Conservation (phyloP, 1,140 invertebrate species). For the Asobara japonica region DNA sequence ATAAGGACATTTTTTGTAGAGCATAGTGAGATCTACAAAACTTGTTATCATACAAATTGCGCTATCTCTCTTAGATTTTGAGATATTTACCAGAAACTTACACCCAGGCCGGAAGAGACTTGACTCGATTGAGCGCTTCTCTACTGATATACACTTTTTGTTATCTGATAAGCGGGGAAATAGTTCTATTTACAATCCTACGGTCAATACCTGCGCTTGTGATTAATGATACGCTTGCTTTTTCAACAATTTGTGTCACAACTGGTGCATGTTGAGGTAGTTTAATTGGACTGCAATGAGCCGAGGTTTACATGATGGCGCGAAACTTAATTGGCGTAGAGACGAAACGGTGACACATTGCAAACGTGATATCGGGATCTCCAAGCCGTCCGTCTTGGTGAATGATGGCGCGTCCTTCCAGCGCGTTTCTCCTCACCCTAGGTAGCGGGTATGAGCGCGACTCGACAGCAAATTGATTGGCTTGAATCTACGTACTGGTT, state of each 20-base stretch:
- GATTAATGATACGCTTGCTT: background rate
- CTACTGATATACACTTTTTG: too few species aligned
- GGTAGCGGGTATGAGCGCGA: slow-evolving; percentile 7
- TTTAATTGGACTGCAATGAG: slow-evolving; percentile 6
- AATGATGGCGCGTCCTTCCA: slow-evolving; percentile 32
- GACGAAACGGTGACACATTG: slow-evolving; percentile 35
- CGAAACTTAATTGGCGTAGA: slow-evolving; percentile 27
- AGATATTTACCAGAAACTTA: too few species aligned
- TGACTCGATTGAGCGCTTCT: too few species aligned
- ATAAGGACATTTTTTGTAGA: too few species aligned
- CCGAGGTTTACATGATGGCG: background rate
- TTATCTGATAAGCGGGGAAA: too few species aligned
- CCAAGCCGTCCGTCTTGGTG: slow-evolving; percentile 31
- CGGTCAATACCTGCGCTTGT: background rate
- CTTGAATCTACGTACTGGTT: background rate
- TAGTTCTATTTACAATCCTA: too few species aligned
- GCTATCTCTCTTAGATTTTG: too few species aligned
- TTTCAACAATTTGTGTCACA: background rate
- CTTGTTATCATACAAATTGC: too few species aligned
- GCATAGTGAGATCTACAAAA: too few species aligned
- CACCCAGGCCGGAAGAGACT: too few species aligned
- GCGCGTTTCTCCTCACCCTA: slow-evolving; percentile 8
- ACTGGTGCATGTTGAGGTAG: too few species aligned
- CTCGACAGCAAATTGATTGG: slow-evolving; percentile 34
- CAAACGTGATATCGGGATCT: slow-evolving; percentile 30